Percentiles rank a stretch among this genome's conserved stretches.
These are phyloP conservation scores for Stramonita haemastoma DNA, from an alignment of 2,888 invertebrate species.

Conservation along the genomic window DNA sequence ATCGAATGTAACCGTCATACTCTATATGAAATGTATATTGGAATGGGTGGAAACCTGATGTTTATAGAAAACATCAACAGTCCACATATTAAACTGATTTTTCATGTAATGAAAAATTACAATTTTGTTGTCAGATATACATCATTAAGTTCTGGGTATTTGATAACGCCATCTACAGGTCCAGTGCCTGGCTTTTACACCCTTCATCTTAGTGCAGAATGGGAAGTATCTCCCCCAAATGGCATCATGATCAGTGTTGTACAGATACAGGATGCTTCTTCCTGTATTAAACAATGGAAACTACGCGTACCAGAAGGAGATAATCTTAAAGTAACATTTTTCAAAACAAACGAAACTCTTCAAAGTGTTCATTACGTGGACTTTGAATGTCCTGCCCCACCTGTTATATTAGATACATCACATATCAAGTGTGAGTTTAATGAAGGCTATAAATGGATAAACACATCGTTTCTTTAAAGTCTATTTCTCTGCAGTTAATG, in stretches of 20 bases:
- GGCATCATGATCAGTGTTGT: neutral
- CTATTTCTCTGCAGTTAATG: too few relatives aligned
- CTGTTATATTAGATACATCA: too few relatives aligned
- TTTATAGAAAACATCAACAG: neutral
- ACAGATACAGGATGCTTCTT: neutral
- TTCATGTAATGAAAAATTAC: neutral
- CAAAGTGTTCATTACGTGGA: too few relatives aligned
- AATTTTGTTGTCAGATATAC: neutral
- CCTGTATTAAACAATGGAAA: neutral
- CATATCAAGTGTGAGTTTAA: too few relatives aligned
- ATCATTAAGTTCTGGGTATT: neutral
- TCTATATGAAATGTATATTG: neutral
- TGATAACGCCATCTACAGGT: neutral
- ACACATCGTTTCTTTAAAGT: too few relatives aligned
- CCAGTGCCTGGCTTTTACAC: neutral
- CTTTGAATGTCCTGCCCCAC: too few relatives aligned
- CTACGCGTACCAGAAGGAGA: neutral
- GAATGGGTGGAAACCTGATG: neutral
- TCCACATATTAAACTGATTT: neutral
- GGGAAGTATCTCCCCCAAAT: too few relatives aligned
- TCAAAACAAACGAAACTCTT: too few relatives aligned
- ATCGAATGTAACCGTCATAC: neutral
- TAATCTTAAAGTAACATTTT: neutral
- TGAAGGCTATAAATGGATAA: too few relatives aligned
- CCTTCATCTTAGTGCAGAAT: neutral